These are phyloP conservation scores for Pipa parva DNA, from an alignment of 2,113 vertebrate species.

Conservation along the genomic window DNA sequence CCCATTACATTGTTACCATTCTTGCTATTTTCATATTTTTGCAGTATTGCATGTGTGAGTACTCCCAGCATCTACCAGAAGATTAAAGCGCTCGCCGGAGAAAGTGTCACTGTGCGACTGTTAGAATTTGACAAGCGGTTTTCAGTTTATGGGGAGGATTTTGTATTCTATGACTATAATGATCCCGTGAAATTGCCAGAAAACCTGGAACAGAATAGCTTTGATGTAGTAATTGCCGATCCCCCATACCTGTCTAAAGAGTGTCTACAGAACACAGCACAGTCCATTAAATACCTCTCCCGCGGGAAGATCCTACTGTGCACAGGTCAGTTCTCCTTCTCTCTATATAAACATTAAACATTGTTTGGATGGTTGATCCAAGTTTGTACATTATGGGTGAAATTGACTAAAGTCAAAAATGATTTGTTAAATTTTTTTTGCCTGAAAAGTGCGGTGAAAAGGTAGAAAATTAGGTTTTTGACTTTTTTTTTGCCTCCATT, in stretches of 20 bases:
- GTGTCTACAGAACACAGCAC: slow-evolving; percentile 81
- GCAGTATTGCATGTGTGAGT: slow-evolving; percentile 87
- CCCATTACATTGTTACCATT: no score
- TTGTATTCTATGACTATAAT: slow-evolving; percentile 89
- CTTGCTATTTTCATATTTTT: no score
- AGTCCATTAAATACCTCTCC: slow-evolving; percentile 79
- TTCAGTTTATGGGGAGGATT: slow-evolving; percentile 80
- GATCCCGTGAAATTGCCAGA: slow-evolving; percentile 71
- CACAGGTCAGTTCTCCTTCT: slow-evolving; percentile 78
- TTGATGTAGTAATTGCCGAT: slow-evolving; percentile 86
- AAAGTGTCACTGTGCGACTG: slow-evolving; percentile 58
- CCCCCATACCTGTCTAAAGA: slow-evolving; percentile 91
- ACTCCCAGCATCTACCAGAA: slow-evolving; percentile 91
- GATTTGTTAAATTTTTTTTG: no score
- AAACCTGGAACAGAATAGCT: slow-evolving; percentile 66
- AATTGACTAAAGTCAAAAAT: no score
- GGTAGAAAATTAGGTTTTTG: no score
- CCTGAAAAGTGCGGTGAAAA: no score
- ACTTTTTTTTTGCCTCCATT: no score
- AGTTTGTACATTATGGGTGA: no score
- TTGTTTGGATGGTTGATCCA: no score
- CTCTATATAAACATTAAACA: no score
- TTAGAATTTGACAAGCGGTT: slow-evolving; percentile 90
- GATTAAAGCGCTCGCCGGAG: slow-evolving; percentile 65
- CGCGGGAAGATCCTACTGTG: slow-evolving; percentile 88